Percentiles rank a stretch among this genome's conserved stretches.
phyloP scores from a whole-genome alignment of 2,113 vertebrate genomes.

The Heloderma charlesbogerti region DNA sequence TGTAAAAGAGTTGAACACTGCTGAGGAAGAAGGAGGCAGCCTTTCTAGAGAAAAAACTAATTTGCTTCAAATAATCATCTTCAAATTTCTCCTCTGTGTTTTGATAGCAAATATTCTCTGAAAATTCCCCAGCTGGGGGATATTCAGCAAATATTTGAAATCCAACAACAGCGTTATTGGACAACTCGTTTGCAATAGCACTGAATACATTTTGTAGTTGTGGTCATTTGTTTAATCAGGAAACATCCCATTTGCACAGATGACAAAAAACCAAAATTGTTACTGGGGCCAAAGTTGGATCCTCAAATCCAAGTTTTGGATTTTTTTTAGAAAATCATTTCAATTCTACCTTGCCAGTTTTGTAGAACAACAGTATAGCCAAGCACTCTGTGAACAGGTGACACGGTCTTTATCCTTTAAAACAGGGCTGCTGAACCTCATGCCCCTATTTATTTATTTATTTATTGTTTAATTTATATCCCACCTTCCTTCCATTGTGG shows the following conservation, averaged over 20 bases:
- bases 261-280: not conserved
- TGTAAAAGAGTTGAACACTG: not conserved
- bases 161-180: not conserved
- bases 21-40: not conserved
- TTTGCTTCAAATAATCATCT: not conserved
- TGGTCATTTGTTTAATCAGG: not conserved
- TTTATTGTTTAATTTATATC: no score
- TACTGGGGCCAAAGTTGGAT: not conserved
- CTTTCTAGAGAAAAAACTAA: not conserved
- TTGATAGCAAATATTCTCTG: not conserved
- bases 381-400: not conserved
- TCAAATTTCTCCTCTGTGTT: not conserved
- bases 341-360: not conserved
- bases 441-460: no score
- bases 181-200: not conserved
- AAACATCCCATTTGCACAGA: not conserved
- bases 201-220: not conserved
- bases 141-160: not conserved
- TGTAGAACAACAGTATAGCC: not conserved
- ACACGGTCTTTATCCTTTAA: not conserved
- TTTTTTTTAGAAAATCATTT: not conserved
- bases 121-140: not conserved
- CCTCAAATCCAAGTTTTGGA: not conserved
- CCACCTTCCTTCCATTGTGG: no score
- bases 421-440: not conserved